Percentiles rank a stretch among this genome's conserved stretches.
These are phyloP conservation scores for Aporophyla lueneburgensis DNA, from an alignment of 2,888 invertebrate genomes.

Conservation along the genomic window DNA sequence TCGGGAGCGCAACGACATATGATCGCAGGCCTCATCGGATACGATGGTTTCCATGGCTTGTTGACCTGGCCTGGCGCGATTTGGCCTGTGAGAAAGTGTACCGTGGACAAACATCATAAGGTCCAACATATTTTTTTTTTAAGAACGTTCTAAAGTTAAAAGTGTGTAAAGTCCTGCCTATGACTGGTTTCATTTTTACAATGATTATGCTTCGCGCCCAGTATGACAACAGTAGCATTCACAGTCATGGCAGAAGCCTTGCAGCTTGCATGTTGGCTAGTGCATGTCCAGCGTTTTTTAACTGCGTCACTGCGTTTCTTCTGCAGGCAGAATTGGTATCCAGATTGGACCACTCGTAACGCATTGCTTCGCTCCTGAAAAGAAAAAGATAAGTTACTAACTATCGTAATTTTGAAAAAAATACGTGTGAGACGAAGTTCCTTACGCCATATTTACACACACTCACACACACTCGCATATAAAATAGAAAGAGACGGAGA, in stretches of 20 bases:
- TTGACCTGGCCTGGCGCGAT: no score
- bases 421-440: neutral
- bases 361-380: slow-evolving; percentile 26
- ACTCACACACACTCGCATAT: neutral
- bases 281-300: slow-evolving; percentile 58
- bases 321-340: slow-evolving; percentile 49
- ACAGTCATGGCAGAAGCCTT: slow-evolving; percentile 52
- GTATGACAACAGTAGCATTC: slow-evolving; percentile 40
- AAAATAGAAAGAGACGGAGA: neutral
- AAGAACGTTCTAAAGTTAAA: neutral
- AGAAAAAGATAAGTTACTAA: neutral
- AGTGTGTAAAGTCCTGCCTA: neutral
- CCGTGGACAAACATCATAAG: no score
- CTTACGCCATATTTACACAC: neutral
- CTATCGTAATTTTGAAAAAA: neutral
- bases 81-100: no score
- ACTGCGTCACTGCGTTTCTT: slow-evolving; percentile 40
- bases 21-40: no score
- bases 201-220: slow-evolving; percentile 39
- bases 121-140: neutral
- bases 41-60: no score
- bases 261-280: slow-evolving; percentile 48
- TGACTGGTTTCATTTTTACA: neutral
- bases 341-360: slow-evolving; percentile 39
- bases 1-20: no score